Evolutionary conservation across 2,797 vertebrate genomes (phyloP).

Genomic region (Gila robusta): DNA sequence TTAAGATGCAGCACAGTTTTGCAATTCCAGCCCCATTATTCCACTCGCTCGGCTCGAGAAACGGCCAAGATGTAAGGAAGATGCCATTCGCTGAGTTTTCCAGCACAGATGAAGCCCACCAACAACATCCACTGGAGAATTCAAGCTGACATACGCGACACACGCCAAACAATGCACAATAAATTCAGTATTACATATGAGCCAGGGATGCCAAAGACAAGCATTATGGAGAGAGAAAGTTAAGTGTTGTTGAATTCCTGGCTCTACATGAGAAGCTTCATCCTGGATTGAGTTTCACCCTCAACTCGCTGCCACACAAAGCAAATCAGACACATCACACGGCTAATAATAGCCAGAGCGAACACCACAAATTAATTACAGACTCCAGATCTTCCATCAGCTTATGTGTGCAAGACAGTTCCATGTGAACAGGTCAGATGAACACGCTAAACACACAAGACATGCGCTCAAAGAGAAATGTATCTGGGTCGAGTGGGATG

Average conservation of each 20-base stretch:
- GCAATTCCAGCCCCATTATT: slow-evolving; percentile 74
- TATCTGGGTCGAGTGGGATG: slow-evolving; percentile 20
- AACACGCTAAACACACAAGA: slow-evolving; percentile 17
- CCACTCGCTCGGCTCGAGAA: slow-evolving; percentile 60
- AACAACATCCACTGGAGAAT: slow-evolving; percentile 47
- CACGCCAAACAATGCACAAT: slow-evolving; percentile 47
- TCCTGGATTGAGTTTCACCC: slow-evolving; percentile 66
- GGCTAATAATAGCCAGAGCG: slow-evolving; percentile 69
- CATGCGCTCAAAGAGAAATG: slow-evolving; percentile 2
- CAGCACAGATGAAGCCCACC: slow-evolving; percentile 52
- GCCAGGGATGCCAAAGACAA: slow-evolving; percentile 11
- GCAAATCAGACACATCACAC: slow-evolving; percentile 69
- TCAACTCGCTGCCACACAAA: slow-evolving; percentile 69
- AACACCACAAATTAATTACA: slow-evolving; percentile 65
- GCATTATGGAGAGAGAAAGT: slow-evolving; percentile 49
- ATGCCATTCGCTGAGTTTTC: slow-evolving; percentile 71
- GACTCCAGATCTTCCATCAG: slow-evolving; percentile 65
- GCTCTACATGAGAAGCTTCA: slow-evolving; percentile 65
- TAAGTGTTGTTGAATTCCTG: slow-evolving; percentile 66
- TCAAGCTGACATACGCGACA: slow-evolving; percentile 33
- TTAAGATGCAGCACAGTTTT: slow-evolving; percentile 63
- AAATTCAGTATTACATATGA: slow-evolving; percentile 22
- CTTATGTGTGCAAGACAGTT: slow-evolving; percentile 49
- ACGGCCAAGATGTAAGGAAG: slow-evolving; percentile 65
- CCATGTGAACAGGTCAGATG: not conserved